phyloP scores from a whole-genome alignment of 2,113 vertebrate species.

The Melanostigma gelatinosum region DNA sequence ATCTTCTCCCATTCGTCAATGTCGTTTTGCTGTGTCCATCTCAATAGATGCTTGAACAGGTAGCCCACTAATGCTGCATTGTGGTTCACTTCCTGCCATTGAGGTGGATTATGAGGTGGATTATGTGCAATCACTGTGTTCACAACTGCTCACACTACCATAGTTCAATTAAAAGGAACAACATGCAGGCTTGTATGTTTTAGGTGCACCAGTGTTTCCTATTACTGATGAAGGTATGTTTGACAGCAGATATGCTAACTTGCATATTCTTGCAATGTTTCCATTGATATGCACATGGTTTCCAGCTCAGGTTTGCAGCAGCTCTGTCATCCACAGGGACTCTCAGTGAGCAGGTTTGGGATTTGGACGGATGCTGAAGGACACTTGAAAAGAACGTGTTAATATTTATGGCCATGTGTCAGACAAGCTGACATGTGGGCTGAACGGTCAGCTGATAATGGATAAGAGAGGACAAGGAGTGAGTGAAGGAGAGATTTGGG shows the following conservation, averaged over 20 bases:
- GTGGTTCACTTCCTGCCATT: no score
- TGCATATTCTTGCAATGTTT: neutral
- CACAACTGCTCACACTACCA: neutral
- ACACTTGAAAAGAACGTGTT: constrained; percentile 4
- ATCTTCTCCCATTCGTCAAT: no score
- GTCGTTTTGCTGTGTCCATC: no score
- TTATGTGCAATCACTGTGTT: neutral
- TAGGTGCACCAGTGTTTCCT: neutral
- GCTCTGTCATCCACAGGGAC: neutral
- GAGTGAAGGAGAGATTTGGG: constrained; percentile 1
- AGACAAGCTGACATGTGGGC: constrained; percentile 23
- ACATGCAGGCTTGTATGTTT: neutral
- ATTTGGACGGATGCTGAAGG: neutral
- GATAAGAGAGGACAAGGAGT: constrained; percentile 35
- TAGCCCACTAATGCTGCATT: no score
- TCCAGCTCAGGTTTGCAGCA: neutral
- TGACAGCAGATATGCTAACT: neutral
- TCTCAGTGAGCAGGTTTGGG: neutral
- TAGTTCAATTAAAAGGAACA: neutral
- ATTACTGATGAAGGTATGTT: neutral
- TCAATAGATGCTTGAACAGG: no score
- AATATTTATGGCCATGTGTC: constrained; percentile 29
- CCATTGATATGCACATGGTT: neutral
- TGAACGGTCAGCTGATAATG: constrained; percentile 17
- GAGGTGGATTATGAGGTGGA: no score